These are phyloP conservation scores for Petrophora chlorosata DNA, from an alignment of 2,888 invertebrate genomes.

Conservation along the genomic window DNA sequence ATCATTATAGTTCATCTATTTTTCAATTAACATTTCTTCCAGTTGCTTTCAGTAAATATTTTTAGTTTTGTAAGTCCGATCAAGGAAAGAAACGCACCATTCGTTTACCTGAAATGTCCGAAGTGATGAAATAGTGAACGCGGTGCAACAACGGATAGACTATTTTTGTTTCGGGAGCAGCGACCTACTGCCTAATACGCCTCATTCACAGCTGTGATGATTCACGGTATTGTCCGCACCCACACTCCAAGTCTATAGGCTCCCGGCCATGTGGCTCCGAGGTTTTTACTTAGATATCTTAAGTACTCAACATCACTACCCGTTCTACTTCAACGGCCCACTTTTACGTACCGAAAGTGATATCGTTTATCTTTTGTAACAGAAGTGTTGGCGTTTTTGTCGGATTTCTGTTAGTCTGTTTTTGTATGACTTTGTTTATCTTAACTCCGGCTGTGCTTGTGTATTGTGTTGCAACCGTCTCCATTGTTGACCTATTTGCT, in stretches of 20 bases:
- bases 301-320: constrained; percentile 30
- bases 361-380: constrained; percentile 50
- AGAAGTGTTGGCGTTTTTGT: constrained; percentile 38
- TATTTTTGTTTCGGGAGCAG: constrained; percentile 69
- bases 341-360: constrained; percentile 52
- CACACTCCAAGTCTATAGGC: constrained; percentile 49
- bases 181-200: constrained; percentile 66
- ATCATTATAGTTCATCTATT: constrained; percentile 1
- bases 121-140: constrained; percentile 52
- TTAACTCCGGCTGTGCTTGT: constrained; percentile 21
- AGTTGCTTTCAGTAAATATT: constrained; percentile 1
- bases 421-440: constrained; percentile 34
- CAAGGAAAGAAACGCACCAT: constrained; percentile 19
- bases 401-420: constrained; percentile 22
- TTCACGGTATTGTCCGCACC: constrained; percentile 71
- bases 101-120: constrained; percentile 48
- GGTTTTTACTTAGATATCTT: constrained; percentile 44
- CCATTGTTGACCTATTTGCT: constrained; percentile 35
- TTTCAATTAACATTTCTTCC: neutral
- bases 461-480: constrained; percentile 27
- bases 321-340: constrained; percentile 41
- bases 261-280: constrained; percentile 47
- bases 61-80: constrained; percentile 6
- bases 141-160: constrained; percentile 52
- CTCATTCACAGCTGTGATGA: constrained; percentile 69